Percentiles rank a stretch among this genome's conserved stretches.
Evolutionary conservation across 1,140 invertebrate genomes (phyloP).

Genomic region (Stegodyphus dumicola): DNA sequence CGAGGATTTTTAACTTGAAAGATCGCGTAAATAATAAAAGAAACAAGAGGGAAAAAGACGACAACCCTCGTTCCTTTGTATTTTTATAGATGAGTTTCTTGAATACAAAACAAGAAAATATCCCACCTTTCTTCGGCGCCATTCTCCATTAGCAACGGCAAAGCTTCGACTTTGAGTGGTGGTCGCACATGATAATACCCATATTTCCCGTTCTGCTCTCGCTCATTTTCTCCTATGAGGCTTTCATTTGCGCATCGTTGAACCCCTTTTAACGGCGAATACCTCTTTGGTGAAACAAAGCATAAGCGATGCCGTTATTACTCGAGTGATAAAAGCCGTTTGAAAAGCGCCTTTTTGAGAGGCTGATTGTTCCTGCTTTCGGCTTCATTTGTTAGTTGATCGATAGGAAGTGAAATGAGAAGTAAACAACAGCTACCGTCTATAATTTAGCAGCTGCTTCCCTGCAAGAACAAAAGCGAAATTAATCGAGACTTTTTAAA

Average conservation of each 20-base stretch:
- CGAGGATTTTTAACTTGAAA: no score
- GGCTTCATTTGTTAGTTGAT: slow-evolving; percentile 51
- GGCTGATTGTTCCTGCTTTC: slow-evolving; percentile 49
- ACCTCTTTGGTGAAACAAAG: not conserved
- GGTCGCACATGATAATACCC: slow-evolving; percentile 10
- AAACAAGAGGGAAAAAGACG: no score
- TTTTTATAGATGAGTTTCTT: slow-evolving; percentile 6
- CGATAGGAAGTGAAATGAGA: slow-evolving; percentile 44
- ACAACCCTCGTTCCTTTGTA: not conserved
- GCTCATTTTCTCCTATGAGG: slow-evolving; percentile 14
- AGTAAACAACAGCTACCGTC: slow-evolving; percentile 28
- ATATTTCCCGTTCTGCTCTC: not conserved
- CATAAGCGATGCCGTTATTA: slow-evolving; percentile 32
- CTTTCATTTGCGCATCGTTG: slow-evolving; percentile 35
- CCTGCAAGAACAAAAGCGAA: no score
- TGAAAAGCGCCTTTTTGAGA: slow-evolving; percentile 22
- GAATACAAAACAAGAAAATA: not conserved
- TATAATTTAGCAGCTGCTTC: no score
- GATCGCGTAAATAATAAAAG: no score
- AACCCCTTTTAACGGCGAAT: not conserved
- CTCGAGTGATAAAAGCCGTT: slow-evolving; percentile 6
- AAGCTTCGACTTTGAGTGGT: slow-evolving; percentile 5
- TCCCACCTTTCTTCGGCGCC: not conserved
- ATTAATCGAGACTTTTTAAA: no score
- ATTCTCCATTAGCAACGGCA: slow-evolving; percentile 9